Evolutionary conservation across 2,113 vertebrate genomes (phyloP), one percentile per base, ranked within the genome.

Genomic region (Poeciliopsis occidentalis): DNA sequence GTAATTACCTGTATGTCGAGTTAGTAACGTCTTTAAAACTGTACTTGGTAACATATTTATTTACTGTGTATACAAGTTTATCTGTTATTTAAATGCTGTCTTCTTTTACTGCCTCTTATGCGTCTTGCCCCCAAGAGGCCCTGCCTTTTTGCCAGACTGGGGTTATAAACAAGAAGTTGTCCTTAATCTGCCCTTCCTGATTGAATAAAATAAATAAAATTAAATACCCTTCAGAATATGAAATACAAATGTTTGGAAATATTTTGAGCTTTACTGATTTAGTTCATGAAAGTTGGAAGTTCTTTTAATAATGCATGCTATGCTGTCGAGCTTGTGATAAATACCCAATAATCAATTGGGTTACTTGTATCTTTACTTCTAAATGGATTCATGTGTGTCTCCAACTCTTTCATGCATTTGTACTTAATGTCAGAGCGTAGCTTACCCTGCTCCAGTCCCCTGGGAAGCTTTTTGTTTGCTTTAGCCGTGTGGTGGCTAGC

Each of bases 391-490:
- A 19, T 62, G 64, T 70, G 69, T 51, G 67, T 70, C 71, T 83
- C 64, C 26, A 2, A 69, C 24, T 64, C 76, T 64, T 67, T 69
- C 37, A 13, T 70, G 70, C 76, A 62, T 72, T 76, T 78, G 80
- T 77, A 77, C 74, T 86, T 76, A 79, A 76, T 82, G 85, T 91
- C 83, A 82, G 74, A 81, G 83, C 77, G 66, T 64, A 79, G 85
- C 41, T 29, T 73, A 78, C 79, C 70, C 32, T 73, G 76, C 78
- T 88, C 84, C 74, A 86, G 83, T 92, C 90, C 88, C 89, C 90
- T 90, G 93, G 92, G 85, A 91, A 86, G 86, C 62, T 86, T 90
- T 94, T 92, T 95, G 94, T 95, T 95, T 93, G 93, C 91, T 94
- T 94, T 94, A 94, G 93, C 92, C 81, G 37, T 87, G 87, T n/a